These are phyloP conservation scores for Loriculus beryllinus DNA, from an alignment of 2,797 vertebrate species.

Conservation along the genomic window DNA sequence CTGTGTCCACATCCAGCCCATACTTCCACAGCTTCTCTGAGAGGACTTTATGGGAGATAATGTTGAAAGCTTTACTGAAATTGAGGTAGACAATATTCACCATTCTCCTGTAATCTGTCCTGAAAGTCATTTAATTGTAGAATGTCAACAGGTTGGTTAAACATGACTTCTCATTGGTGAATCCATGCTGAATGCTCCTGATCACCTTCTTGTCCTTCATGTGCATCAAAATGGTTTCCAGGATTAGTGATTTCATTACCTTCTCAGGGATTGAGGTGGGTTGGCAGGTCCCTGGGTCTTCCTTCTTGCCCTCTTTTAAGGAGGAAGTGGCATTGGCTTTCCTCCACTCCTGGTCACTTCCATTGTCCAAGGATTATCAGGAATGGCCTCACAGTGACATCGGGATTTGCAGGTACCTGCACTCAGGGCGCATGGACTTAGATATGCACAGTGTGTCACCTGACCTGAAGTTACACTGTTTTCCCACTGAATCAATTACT, in stretches of 20 bases:
- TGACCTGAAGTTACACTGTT: not conserved
- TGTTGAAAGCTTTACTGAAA: not conserved
- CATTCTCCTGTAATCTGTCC: not conserved
- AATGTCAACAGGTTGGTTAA: not conserved
- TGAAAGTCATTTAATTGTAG: not conserved
- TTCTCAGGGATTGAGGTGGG: not conserved
- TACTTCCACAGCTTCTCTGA: not conserved
- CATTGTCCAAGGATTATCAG: not conserved
- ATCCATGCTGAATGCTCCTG: not conserved
- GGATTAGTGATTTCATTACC: not conserved
- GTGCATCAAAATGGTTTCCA: not conserved
- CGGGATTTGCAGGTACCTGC: not conserved
- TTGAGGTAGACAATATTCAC: not conserved
- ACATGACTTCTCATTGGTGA: not conserved
- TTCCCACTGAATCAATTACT: not conserved
- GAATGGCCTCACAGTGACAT: not conserved
- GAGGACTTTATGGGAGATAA: not conserved
- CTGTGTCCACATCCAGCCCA: not conserved
- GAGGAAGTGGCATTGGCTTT: not conserved
- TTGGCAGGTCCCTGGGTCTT: not conserved
- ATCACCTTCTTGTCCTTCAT: not conserved
- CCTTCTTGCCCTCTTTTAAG: not conserved
- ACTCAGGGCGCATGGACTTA: not conserved
- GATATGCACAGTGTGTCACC: not conserved
- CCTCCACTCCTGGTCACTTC: not conserved